A percentile compares a stretch with the other conserved stretches of the same genome.
Evolutionary conservation across 1,140 invertebrate species (phyloP).

Genomic region (Euwallacea fornicatus): DNA sequence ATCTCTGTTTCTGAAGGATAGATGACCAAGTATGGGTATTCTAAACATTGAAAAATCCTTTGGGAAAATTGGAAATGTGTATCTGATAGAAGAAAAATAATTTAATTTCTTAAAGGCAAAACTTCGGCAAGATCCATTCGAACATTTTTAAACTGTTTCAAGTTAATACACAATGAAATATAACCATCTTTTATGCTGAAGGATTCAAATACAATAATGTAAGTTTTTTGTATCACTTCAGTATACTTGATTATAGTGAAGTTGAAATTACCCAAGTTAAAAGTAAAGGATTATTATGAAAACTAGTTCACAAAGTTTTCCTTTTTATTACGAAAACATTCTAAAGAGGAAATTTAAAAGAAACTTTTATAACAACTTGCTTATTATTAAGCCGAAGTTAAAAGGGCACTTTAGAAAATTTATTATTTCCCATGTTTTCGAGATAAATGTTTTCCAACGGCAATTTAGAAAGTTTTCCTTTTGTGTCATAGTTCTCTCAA

Average conservation of each 20-base stretch:
- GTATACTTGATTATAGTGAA: not conserved
- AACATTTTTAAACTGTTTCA: no score
- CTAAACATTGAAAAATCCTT: no score
- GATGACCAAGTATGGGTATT: no score
- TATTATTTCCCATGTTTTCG: conserved; percentile 7
- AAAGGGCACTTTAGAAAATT: conserved; percentile 5
- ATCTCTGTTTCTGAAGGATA: no score
- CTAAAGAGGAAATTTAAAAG: not conserved
- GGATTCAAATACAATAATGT: no score
- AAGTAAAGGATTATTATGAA: conserved; percentile 2
- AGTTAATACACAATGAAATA: no score
- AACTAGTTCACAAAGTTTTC: conserved; percentile 1
- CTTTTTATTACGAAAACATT: conserved; percentile 2
- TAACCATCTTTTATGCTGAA: no score
- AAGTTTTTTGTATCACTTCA: no score
- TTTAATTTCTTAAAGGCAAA: no score
- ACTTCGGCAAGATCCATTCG: no score
- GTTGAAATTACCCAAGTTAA: not conserved
- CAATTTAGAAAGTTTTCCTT: not conserved
- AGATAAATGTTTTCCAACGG: conserved; percentile 1
- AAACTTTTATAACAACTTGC: conserved; percentile 5
- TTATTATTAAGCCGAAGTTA: conserved; percentile 7
- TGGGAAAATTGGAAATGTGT: no score
- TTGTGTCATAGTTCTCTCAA: not conserved
- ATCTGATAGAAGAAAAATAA: no score